Conservation (phyloP, 2,888 invertebrate genomes). For the Xanthorhoe designata region DNA sequence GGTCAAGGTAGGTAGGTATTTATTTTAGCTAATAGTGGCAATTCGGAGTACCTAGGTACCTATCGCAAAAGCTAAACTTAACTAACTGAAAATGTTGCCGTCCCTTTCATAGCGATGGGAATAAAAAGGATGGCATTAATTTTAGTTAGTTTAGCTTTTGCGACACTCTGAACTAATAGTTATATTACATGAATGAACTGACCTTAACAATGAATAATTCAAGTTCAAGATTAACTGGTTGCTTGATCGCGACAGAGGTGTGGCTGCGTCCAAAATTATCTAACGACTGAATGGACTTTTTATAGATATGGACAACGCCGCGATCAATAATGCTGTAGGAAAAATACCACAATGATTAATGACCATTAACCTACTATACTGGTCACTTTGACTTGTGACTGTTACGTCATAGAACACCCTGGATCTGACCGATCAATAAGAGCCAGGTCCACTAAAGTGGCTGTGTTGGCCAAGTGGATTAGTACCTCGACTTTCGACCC, state of each 20-base stretch:
- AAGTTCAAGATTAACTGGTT: slow-evolving; percentile 18
- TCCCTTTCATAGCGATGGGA: too few species aligned
- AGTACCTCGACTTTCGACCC: too few species aligned
- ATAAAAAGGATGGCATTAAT: too few species aligned
- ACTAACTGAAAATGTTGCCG: too few species aligned
- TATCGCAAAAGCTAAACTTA: too few species aligned
- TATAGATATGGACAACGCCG: slow-evolving; percentile 8
- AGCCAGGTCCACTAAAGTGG: slow-evolving; percentile 17
- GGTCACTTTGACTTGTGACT: slow-evolving; percentile 25
- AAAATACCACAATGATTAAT: slow-evolving; percentile 49
- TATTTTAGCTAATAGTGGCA: too few species aligned
- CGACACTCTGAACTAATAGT: not conserved
- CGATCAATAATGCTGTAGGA: slow-evolving; percentile 46
- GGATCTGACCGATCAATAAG: slow-evolving; percentile 24
- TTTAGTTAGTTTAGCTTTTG: not conserved
- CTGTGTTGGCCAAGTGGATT: too few species aligned
- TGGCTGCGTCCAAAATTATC: slow-evolving; percentile 56
- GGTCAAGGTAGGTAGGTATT: too few species aligned
- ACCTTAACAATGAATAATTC: slow-evolving; percentile 33
- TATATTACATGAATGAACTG: slow-evolving; percentile 16
- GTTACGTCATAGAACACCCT: slow-evolving; percentile 51
- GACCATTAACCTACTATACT: not conserved
- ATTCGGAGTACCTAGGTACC: too few species aligned
- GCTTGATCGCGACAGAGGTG: slow-evolving; percentile 41
- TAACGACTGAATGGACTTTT: slow-evolving; percentile 52